Conservation (phyloP, 2,797 vertebrate genomes). For the Micropoecilia bifurca region DNA sequence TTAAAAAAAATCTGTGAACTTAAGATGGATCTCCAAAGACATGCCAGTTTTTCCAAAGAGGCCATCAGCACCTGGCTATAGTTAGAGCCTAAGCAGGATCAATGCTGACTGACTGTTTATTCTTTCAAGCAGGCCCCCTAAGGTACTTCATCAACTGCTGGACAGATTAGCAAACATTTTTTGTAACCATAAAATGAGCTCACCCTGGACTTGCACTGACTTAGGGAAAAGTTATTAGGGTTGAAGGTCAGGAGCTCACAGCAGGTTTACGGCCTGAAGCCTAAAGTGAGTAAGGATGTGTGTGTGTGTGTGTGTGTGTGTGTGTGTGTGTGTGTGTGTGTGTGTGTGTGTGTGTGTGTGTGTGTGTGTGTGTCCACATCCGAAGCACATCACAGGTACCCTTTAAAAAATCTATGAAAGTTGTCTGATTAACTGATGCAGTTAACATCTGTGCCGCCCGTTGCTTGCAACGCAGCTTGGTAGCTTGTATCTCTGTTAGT, state of each 20-base stretch:
- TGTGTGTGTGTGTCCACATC: constrained; percentile 34
- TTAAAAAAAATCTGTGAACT: not conserved
- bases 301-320: no score
- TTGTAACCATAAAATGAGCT: constrained; percentile 3
- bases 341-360: no score
- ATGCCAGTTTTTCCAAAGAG: not conserved
- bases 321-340: no score
- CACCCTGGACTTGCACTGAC: constrained; percentile 13
- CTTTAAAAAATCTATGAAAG: constrained; percentile 40
- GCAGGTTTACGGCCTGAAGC: constrained; percentile 52
- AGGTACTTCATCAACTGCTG: not conserved
- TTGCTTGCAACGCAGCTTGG: constrained; percentile 9
- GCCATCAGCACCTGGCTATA: not conserved
- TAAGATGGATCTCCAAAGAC: not conserved
- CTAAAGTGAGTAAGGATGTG: constrained; percentile 52
- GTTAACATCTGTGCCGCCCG: constrained; percentile 14
- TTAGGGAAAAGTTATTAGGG: constrained; percentile 57
- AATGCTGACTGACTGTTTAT: not conserved
- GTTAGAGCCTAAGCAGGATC: not conserved
- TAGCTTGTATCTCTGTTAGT: constrained; percentile 36
- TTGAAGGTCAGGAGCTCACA: constrained; percentile 54
- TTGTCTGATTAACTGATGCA: constrained; percentile 42
- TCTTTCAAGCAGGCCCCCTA: not conserved
- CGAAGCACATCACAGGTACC: constrained; percentile 43
- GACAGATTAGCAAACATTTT: not conserved